Evolutionary conservation across 2,797 vertebrate genomes (phyloP).

Genomic region (Manis pentadactyla): DNA sequence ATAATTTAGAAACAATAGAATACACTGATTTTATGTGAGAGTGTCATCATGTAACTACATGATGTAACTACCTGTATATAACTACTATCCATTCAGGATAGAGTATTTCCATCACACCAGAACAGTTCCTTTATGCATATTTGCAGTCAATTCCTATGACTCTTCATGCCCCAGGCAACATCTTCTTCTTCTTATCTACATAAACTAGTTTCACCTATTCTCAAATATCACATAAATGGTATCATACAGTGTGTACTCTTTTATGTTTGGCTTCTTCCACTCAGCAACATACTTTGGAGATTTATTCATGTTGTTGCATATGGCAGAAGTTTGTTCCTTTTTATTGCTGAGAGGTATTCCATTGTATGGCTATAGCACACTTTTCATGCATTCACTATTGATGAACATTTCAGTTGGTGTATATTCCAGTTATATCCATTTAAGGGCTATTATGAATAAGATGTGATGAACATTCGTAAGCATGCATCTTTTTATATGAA

Average conservation of each 20-base stretch:
- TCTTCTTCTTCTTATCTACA: neutral
- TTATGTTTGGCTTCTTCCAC: constrained; percentile 26
- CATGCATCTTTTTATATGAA: neutral
- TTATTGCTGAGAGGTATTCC: neutral
- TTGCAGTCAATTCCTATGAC: neutral
- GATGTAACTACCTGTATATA: neutral
- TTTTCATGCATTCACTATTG: constrained; percentile 1
- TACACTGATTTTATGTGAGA: neutral
- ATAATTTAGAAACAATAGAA: neutral
- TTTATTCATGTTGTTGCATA: neutral
- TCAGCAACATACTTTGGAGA: neutral
- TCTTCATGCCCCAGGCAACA: neutral
- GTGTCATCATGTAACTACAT: neutral
- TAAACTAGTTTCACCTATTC: neutral
- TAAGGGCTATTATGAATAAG: neutral
- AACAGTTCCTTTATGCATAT: neutral
- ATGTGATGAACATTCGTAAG: neutral
- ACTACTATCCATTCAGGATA: neutral
- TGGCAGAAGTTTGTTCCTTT: neutral
- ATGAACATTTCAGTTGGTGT: neutral
- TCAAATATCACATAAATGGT: neutral
- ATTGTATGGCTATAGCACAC: neutral
- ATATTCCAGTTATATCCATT: neutral
- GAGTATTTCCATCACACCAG: neutral
- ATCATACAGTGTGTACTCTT: neutral